Conservation (phyloP, 1,140 invertebrate genomes). For the Euborellia annulipes region DNA sequence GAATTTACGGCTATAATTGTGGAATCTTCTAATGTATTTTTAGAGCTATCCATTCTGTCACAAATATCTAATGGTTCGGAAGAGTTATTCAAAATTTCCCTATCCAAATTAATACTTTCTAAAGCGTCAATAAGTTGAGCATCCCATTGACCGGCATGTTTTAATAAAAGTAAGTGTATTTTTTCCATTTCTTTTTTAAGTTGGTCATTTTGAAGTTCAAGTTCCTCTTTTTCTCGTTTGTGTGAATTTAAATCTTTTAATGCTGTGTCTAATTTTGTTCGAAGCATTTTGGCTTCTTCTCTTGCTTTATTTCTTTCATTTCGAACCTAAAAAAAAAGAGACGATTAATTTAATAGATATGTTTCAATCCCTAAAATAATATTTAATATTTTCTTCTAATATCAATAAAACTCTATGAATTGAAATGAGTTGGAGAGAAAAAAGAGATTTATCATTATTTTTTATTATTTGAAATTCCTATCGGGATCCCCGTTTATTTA, state of each 20-base stretch:
- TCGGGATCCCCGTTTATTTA: no score
- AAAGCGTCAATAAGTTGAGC: conserved; percentile 27
- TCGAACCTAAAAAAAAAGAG: conserved; percentile 37
- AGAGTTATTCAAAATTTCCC: conserved; percentile 18
- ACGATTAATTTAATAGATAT: conserved; percentile 1
- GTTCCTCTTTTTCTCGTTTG: conserved; percentile 64
- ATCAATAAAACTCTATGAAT: no score
- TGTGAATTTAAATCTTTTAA: conserved; percentile 58
- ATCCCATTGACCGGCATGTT: conserved; percentile 49
- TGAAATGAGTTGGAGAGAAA: no score
- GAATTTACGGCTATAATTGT: conserved; percentile 4
- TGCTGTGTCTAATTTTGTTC: conserved; percentile 59
- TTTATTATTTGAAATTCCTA: no score
- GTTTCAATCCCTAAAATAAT: no score
- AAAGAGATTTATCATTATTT: no score
- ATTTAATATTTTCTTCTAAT: conserved; percentile 2
- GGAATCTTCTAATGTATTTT: background rate
- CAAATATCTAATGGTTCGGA: background rate
- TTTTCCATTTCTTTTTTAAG: conserved; percentile 66
- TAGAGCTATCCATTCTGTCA: no score
- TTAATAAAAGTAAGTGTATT: conserved; percentile 45
- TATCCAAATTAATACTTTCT: conserved; percentile 27
- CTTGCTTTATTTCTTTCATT: conserved; percentile 73
- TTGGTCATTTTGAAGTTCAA: conserved; percentile 64
- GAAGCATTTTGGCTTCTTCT: conserved; percentile 68